These are phyloP conservation scores for Tachypleus tridentatus DNA, from an alignment of 1,140 invertebrate species.

Conservation along the genomic window DNA sequence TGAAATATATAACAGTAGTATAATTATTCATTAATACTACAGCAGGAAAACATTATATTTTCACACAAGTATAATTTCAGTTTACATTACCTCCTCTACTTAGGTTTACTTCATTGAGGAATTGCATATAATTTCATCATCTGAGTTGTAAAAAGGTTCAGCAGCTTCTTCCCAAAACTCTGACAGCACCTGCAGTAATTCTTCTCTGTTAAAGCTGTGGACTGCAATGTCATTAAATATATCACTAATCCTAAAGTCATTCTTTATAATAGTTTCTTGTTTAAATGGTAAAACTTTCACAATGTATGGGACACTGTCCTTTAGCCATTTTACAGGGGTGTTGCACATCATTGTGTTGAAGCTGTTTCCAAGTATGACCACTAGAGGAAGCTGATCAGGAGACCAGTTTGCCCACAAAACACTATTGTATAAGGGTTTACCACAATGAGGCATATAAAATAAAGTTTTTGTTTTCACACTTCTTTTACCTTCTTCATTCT, in stretches of 20 bases:
- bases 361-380: neutral
- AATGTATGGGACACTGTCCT: neutral
- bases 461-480: neutral
- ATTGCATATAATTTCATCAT: neutral
- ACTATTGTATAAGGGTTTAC: conserved; percentile 1
- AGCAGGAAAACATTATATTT: too few species aligned
- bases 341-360: neutral
- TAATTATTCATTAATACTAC: too few species aligned
- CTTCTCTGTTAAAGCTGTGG: neutral
- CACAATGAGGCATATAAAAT: conserved; percentile 1
- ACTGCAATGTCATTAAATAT: neutral
- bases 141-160: neutral
- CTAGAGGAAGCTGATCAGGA: neutral
- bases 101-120: too few species aligned
- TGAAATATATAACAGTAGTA: too few species aligned
- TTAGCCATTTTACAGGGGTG: neutral
- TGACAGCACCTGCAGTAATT: neutral
- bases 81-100: too few species aligned
- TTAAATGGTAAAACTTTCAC: neutral
- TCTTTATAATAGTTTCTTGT: neutral
- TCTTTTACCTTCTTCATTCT: neutral
- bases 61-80: too few species aligned
- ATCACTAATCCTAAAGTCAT: neutral
- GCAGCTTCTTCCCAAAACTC: neutral
- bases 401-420: neutral